Evolutionary conservation across 2,113 vertebrate genomes (phyloP).

Genomic region (Chaetura pelagica): DNA sequence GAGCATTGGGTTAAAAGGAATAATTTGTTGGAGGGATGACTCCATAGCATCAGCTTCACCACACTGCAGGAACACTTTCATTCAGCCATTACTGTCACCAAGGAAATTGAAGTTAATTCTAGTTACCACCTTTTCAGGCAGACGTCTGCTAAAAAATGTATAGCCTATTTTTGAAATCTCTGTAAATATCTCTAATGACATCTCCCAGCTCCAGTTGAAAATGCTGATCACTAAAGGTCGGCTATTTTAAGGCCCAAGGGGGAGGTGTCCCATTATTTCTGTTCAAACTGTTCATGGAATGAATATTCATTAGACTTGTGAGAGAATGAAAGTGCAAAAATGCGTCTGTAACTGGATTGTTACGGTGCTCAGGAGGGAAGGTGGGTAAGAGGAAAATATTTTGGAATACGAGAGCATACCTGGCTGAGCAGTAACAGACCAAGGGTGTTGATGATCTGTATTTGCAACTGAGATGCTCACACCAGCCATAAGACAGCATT

Average conservation of each 20-base stretch:
- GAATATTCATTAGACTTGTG: slow-evolving; percentile 42
- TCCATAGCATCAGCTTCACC: background rate
- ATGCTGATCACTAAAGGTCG: background rate
- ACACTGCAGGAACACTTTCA: background rate
- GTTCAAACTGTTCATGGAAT: slow-evolving; percentile 24
- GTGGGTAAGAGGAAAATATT: background rate
- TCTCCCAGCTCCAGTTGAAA: background rate
- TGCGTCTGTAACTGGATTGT: background rate
- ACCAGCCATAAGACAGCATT: background rate
- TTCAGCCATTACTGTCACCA: slow-evolving; percentile 14
- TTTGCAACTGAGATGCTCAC: background rate
- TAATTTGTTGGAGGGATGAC: background rate
- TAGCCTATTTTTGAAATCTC: slow-evolving; percentile 36
- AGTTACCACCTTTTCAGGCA: slow-evolving; percentile 30
- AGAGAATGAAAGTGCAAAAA: slow-evolving; percentile 5
- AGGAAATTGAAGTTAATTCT: slow-evolving; percentile 40
- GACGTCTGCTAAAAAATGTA: slow-evolving; percentile 39
- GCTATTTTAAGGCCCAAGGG: slow-evolving; percentile 35
- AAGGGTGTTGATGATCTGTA: background rate
- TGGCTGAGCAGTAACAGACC: background rate
- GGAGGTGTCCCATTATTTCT: slow-evolving; percentile 30
- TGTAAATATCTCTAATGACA: slow-evolving; percentile 46
- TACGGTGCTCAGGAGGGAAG: background rate
- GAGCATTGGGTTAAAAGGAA: background rate
- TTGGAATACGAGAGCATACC: background rate